Conservation (phyloP, 2,113 vertebrate species). For the Mobula hypostoma region DNA sequence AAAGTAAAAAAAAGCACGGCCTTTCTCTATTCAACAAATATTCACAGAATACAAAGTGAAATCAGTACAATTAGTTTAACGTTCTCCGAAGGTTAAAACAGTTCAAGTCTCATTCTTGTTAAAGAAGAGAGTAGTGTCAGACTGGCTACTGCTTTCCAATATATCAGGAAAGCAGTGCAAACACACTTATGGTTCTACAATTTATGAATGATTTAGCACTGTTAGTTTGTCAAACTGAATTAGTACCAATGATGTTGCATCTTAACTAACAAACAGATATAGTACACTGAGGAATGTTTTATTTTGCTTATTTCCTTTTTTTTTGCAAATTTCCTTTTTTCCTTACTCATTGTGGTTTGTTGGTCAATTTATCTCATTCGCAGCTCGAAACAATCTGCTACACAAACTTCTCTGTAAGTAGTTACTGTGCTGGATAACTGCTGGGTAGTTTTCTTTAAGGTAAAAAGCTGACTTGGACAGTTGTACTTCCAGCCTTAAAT, state of each 20-base stretch:
- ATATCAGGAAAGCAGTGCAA: not conserved
- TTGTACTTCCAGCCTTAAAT: not conserved
- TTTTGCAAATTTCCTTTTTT: not conserved
- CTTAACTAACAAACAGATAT: not conserved
- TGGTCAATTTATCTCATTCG: not conserved
- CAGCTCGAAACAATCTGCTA: not conserved
- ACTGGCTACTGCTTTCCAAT: not conserved
- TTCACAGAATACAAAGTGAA: conserved; percentile 35
- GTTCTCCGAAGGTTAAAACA: not conserved
- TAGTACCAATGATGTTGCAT: not conserved
- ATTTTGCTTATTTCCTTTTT: no score
- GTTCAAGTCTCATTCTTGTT: not conserved
- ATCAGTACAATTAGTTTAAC: conserved; percentile 32
- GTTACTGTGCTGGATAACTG: not conserved
- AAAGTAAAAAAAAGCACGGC: conserved; percentile 16
- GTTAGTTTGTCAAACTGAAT: not conserved
- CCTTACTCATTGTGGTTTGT: not conserved
- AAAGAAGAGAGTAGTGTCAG: not conserved
- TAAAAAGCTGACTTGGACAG: not conserved
- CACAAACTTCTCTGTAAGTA: not conserved
- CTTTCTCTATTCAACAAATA: conserved; percentile 32
- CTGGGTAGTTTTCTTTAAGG: not conserved
- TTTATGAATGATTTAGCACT: not conserved
- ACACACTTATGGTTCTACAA: not conserved
- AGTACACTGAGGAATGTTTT: not conserved